Conservation (phyloP, 1,140 invertebrate species). For the Cyclina sinensis region DNA sequence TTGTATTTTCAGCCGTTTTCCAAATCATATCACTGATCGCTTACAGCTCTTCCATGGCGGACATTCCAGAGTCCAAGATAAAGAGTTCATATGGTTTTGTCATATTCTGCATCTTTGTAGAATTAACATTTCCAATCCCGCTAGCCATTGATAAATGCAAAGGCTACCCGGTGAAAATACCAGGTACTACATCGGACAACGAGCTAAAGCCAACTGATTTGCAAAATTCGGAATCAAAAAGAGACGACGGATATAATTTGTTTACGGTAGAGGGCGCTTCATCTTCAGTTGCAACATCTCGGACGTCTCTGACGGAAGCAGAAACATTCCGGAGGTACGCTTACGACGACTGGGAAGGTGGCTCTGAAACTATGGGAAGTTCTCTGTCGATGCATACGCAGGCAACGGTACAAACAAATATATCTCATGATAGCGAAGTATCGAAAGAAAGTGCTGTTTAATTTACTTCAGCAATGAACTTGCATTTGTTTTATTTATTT, state of each 20-base stretch:
- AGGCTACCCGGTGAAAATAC: neutral
- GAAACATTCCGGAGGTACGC: conserved; percentile 30
- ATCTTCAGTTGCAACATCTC: conserved; percentile 5
- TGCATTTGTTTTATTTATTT: no score
- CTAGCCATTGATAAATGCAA: neutral
- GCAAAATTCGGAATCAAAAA: no score
- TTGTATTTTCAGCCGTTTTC: neutral
- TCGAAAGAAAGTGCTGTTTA: no score
- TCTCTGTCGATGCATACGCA: no score
- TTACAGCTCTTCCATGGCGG: neutral
- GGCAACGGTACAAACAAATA: no score
- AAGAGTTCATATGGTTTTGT: neutral
- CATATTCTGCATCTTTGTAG: neutral
- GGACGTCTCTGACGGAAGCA: neutral
- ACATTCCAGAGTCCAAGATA: neutral
- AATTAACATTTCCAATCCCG: neutral
- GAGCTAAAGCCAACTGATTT: neutral
- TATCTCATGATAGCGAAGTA: no score
- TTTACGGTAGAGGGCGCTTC: neutral
- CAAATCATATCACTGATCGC: neutral
- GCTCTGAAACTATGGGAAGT: neutral
- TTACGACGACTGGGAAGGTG: neutral
- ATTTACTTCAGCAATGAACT: no score
- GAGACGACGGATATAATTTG: neutral
- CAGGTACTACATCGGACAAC: neutral